A percentile compares a stretch with the other conserved stretches of the same genome.
phyloP scores from a whole-genome alignment of 2,797 vertebrate species.

The Lutjanus campechanus region DNA sequence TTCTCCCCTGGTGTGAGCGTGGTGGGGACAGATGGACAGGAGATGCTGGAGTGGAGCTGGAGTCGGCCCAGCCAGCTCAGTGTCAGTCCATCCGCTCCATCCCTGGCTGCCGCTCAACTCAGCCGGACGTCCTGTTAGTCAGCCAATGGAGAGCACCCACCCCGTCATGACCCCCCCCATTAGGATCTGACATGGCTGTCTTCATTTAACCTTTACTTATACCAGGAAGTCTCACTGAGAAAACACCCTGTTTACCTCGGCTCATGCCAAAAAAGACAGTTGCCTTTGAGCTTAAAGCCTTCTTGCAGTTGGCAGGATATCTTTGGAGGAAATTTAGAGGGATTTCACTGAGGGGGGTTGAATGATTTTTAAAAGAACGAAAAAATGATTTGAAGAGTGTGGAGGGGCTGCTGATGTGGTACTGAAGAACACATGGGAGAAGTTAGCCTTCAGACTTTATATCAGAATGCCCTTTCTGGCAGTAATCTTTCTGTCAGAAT shows the following conservation, averaged over 20 bases:
- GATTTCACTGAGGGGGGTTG: conserved; percentile 24
- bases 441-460: too few species aligned
- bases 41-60: conserved; percentile 77
- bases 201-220: conserved; percentile 83
- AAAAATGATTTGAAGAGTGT: conserved; percentile 20
- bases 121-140: conserved; percentile 71
- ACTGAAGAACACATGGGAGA: conserved; percentile 6
- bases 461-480: too few species aligned
- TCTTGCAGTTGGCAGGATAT: conserved; percentile 41
- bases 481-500: too few species aligned
- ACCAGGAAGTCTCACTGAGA: conserved; percentile 64
- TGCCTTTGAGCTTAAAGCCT: conserved; percentile 43
- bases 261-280: conserved; percentile 56
- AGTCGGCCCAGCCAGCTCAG: conserved; percentile 73
- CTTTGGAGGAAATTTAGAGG: conserved; percentile 23
- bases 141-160: conserved; percentile 69
- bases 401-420: conserved; percentile 29
- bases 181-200: conserved; percentile 77
- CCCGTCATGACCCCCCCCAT: conserved; percentile 62
- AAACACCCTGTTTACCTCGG: conserved; percentile 51
- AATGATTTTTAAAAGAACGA: conserved; percentile 7
- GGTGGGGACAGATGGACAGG: conserved; percentile 81
- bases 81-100: conserved; percentile 76
- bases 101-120: conserved; percentile 74
- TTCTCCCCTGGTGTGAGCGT: conserved; percentile 61